Percentiles rank a stretch among this genome's conserved stretches.
These are phyloP conservation scores for Acanthurus lineatus DNA, from an alignment of 2,797 vertebrate species.

Conservation along the genomic window DNA sequence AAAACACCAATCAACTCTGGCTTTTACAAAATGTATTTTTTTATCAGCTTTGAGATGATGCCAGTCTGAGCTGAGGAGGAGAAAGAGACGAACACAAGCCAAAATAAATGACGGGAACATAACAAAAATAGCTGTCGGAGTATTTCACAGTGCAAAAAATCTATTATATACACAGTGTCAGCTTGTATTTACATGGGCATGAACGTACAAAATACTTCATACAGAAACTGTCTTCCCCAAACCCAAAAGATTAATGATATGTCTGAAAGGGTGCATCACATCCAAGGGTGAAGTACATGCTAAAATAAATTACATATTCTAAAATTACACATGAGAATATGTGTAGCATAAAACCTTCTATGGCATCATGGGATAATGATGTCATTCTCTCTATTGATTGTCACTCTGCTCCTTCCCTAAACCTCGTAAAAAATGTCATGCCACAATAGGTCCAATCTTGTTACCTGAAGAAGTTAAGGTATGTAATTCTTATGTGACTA, in stretches of 20 bases:
- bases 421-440: background rate
- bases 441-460: conserved; percentile 18
- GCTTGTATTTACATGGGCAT: conserved; percentile 63
- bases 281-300: conserved; percentile 33
- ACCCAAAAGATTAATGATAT: conserved; percentile 29
- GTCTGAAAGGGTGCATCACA: conserved; percentile 45
- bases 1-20: conserved; percentile 55
- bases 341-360: conserved; percentile 27
- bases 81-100: conserved; percentile 56
- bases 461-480: background rate
- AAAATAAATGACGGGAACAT: conserved; percentile 50
- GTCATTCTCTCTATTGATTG: conserved; percentile 51
- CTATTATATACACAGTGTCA: conserved; percentile 60
- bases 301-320: conserved; percentile 59
- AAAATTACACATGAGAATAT: conserved; percentile 11
- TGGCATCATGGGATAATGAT: conserved; percentile 10
- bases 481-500: background rate
- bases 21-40: conserved; percentile 64
- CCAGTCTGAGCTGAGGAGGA: conserved; percentile 52
- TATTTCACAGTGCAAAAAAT: conserved; percentile 77
- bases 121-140: conserved; percentile 65
- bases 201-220: conserved; percentile 62
- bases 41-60: conserved; percentile 62
- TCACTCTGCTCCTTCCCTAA: conserved; percentile 16
- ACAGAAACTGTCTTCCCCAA: conserved; percentile 53